These are phyloP conservation scores for Aporophyla nigra DNA, from an alignment of 2,888 invertebrate genomes.

Conservation along the genomic window DNA sequence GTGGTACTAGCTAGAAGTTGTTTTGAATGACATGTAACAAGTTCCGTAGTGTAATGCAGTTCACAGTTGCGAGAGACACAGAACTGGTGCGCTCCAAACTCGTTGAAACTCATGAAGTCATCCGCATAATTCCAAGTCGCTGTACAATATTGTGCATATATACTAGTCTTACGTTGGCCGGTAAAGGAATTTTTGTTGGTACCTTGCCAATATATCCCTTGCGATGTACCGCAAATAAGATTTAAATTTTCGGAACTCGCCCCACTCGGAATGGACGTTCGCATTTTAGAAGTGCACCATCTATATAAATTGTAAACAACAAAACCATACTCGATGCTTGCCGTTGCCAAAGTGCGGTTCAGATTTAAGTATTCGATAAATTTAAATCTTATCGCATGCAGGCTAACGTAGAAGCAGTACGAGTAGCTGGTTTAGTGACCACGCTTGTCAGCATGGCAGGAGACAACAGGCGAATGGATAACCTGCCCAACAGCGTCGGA, in stretches of 20 bases:
- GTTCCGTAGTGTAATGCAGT: conserved; percentile 78
- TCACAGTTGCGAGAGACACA: conserved; percentile 69
- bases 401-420: conserved; percentile 95
- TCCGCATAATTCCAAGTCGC: conserved; percentile 75
- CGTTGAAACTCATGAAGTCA: conserved; percentile 78
- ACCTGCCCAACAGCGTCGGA: conserved; percentile 89
- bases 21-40: conserved; percentile 75
- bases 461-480: conserved; percentile 90
- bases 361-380: conserved; percentile 81
- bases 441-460: conserved; percentile 96
- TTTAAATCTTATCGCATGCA: conserved; percentile 91
- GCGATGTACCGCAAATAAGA: conserved; percentile 85
- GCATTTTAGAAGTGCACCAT: conserved; percentile 70
- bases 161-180: conserved; percentile 75
- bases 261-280: conserved; percentile 71
- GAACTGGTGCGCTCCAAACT: conserved; percentile 73
- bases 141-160: conserved; percentile 76
- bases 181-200: conserved; percentile 80
- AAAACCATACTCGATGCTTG: conserved; percentile 60
- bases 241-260: conserved; percentile 86
- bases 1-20: conserved; percentile 72
- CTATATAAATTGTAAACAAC: conserved; percentile 66
- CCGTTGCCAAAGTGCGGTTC: conserved; percentile 67
- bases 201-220: conserved; percentile 81
- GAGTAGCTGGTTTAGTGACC: conserved; percentile 95